These are phyloP conservation scores for Psammodynastes pulverulentus DNA, from an alignment of 2,113 vertebrate species.

Conservation along the genomic window DNA sequence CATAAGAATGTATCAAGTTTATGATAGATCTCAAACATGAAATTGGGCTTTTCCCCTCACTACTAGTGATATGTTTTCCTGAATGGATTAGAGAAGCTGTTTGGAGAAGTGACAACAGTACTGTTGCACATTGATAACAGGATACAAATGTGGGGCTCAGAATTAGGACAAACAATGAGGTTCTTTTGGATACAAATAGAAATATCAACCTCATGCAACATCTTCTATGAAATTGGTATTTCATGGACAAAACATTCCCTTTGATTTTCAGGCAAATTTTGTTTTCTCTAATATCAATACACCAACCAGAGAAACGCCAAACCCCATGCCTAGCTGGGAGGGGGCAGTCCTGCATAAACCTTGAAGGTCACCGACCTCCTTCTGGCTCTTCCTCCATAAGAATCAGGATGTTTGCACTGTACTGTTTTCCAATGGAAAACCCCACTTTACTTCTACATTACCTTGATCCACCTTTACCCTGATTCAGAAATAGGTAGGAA, in stretches of 20 bases:
- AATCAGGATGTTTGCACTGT: background rate
- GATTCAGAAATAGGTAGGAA: background rate
- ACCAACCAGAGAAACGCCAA: background rate
- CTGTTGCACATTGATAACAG: background rate
- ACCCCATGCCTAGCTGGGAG: background rate
- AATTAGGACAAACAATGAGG: background rate
- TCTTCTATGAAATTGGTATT: background rate
- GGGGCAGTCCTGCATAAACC: background rate
- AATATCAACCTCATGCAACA: background rate
- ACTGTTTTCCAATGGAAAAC: background rate
- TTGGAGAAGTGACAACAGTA: background rate
- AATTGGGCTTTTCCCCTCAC: background rate
- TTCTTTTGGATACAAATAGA: background rate
- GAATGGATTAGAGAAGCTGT: background rate
- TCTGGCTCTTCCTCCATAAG: background rate
- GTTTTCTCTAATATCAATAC: background rate
- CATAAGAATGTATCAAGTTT: background rate
- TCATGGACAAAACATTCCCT: background rate
- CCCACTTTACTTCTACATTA: background rate
- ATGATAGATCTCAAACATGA: background rate
- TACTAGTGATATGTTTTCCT: background rate
- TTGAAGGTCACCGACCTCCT: background rate
- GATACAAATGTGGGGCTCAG: background rate
- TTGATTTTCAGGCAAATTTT: background rate
- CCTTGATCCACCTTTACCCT: background rate